Base-by-base conservation (phyloP, 1,140 invertebrate genomes). In the Leptonema lineaticorne region DNA sequence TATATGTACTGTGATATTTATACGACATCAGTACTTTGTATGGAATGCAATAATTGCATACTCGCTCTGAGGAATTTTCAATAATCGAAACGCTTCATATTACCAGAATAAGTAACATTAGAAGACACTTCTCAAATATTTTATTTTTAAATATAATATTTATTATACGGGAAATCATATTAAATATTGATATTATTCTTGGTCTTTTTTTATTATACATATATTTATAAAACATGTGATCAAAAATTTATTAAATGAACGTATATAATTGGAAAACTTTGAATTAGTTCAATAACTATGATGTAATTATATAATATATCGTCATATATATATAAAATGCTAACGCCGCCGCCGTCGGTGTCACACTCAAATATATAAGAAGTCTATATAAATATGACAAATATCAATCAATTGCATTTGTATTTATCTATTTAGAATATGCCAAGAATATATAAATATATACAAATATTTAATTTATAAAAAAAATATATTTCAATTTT, bases 21-120 rank as follows among this genome's bases (percentile, higher is more conserved):
- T 16, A 62, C 30, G 59, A 22, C n/a, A n/a, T 33, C 59, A 22
- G 14, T 60, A 58, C 29, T 37, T 20, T 9, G 48, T 16, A 5
- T 41, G 60, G 66, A 71, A 71, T 71, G 69, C 69, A 68, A 71
- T 71, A 68, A 68, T 50, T 30, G 18, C 30, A 27, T 63, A n/a
- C n/a, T n/a, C 62, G 45, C 33, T 7, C 33, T 22, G 37, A 60
- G 20, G 69, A 68, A 71, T 71, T 71, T 68, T 18, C 66, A 71
- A 71, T 71, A 2, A 22, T 45, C 18, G 37, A 9, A 41, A 9
- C 37, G 30, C 30, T 41, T 14, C 16, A 41, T 14, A 41, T 14
- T 11, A 16, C 37, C 37, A 41, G 1, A 14, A 41, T 41, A 41
- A 41, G 5, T 33, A 33, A 6, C 5, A 6, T 6, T 11, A 33